Percentiles rank a stretch among this genome's conserved stretches.
phyloP scores from a whole-genome alignment of 2,113 vertebrate species.

The Panthera tigris region DNA sequence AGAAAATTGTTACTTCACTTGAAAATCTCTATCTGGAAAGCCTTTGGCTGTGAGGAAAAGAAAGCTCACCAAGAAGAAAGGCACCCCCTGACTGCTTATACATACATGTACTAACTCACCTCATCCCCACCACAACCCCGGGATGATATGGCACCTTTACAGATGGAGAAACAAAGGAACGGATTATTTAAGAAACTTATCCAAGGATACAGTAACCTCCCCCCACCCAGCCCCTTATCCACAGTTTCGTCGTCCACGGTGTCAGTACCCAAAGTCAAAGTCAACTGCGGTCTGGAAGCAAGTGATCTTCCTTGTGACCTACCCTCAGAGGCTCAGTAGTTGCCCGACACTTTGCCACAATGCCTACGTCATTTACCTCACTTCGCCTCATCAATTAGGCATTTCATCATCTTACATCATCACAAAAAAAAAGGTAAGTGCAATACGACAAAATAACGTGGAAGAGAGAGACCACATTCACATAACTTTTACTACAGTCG shows the following conservation, averaged over 20 bases:
- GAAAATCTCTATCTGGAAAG: not conserved
- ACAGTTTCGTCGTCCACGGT: not conserved
- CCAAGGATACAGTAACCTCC: not conserved
- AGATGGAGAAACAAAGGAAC: not conserved
- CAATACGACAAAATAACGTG: not conserved
- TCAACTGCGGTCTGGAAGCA: not conserved
- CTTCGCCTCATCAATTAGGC: not conserved
- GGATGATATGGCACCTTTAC: not conserved
- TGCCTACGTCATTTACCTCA: not conserved
- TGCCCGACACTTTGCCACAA: not conserved
- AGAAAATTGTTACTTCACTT: not conserved
- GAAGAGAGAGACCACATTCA: not conserved
- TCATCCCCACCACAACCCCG: not conserved
- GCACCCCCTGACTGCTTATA: not conserved
- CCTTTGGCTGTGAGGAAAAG: not conserved
- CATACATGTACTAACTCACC: not conserved
- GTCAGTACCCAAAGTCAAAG: not conserved
- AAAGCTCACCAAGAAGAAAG: not conserved
- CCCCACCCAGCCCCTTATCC: not conserved
- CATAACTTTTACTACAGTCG: not conserved
- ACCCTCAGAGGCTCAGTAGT: not conserved
- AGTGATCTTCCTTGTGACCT: not conserved
- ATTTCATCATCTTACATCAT: not conserved
- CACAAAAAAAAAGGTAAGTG: not conserved
- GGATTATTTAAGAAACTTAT: not conserved